phyloP scores from a whole-genome alignment of 2,113 vertebrate genomes.

The Mugil cephalus region DNA sequence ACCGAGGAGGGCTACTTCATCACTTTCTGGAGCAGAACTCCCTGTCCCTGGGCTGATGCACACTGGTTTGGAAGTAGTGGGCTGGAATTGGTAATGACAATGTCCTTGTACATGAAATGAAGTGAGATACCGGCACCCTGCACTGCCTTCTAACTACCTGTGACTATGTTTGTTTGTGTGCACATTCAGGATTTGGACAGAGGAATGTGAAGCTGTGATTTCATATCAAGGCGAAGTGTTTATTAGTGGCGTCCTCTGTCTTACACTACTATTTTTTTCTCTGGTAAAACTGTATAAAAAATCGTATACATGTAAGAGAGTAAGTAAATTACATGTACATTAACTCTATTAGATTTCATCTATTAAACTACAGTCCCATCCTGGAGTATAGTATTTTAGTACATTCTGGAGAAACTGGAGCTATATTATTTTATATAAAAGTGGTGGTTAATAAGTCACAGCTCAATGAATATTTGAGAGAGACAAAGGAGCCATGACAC shows the following conservation, averaged over 20 bases:
- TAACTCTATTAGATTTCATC: too few species aligned
- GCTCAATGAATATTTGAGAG: too few species aligned
- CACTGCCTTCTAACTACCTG: neutral
- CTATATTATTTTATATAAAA: too few species aligned
- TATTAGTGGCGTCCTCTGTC: neutral
- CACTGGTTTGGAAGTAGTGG: slow-evolving; percentile 9
- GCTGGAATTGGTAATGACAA: slow-evolving; percentile 32
- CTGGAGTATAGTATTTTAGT: too few species aligned
- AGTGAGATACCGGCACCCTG: slow-evolving; percentile 7
- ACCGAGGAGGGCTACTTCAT: slow-evolving; percentile 22
- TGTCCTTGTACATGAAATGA: slow-evolving; percentile 16
- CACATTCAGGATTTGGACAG: neutral
- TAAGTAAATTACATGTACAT: too few species aligned
- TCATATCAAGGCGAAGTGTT: too few species aligned
- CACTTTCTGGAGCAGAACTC: slow-evolving; percentile 29
- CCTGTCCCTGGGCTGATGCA: slow-evolving; percentile 30
- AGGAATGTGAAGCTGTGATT: neutral
- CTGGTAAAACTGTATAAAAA: too few species aligned
- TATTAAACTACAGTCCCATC: too few species aligned
- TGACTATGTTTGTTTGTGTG: neutral
- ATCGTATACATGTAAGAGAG: too few species aligned
- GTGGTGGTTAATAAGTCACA: too few species aligned
- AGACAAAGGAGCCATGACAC: too few species aligned
- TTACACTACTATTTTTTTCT: neutral
- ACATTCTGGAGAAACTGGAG: too few species aligned